Evolutionary conservation across 2,113 vertebrate species (phyloP).

Genomic region (Seriola dumerili): DNA sequence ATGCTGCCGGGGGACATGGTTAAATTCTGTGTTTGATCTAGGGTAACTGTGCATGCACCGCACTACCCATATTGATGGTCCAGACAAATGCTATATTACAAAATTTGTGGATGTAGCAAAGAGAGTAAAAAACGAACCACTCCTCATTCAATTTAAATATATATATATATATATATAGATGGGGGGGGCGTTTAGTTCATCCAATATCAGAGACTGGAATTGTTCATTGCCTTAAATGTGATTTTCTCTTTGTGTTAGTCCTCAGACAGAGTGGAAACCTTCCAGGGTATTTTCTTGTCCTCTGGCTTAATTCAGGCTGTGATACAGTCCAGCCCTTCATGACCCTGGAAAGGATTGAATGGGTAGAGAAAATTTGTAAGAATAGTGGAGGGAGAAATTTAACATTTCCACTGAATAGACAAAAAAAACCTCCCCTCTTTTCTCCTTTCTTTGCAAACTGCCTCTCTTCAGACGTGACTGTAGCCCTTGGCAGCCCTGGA

Average conservation of each 20-base stretch:
- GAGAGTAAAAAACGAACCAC: no score
- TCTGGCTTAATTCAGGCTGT: constrained; percentile 31
- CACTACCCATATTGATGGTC: no score
- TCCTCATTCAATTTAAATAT: no score
- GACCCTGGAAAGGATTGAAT: constrained; percentile 38
- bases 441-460: background rate
- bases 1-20: no score
- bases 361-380: constrained; percentile 24
- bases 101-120: no score
- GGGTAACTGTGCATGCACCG: no score
- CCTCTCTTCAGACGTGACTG: constrained; percentile 33
- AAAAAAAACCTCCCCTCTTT: background rate
- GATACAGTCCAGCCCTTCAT: constrained; percentile 2
- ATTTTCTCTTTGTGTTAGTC: constrained; percentile 23
- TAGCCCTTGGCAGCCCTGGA: constrained; percentile 12
- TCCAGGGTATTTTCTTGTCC: constrained; percentile 14
- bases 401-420: constrained; percentile 8
- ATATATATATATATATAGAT: no score
- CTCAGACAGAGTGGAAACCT: constrained; percentile 24
- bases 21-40: no score
- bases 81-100: no score
- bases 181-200: no score
- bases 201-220: background rate
- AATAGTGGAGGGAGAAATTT: constrained; percentile 9
- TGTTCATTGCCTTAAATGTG: constrained; percentile 8